These are phyloP conservation scores for Numida meleagris DNA, from an alignment of 2,113 vertebrate genomes.

Conservation along the genomic window DNA sequence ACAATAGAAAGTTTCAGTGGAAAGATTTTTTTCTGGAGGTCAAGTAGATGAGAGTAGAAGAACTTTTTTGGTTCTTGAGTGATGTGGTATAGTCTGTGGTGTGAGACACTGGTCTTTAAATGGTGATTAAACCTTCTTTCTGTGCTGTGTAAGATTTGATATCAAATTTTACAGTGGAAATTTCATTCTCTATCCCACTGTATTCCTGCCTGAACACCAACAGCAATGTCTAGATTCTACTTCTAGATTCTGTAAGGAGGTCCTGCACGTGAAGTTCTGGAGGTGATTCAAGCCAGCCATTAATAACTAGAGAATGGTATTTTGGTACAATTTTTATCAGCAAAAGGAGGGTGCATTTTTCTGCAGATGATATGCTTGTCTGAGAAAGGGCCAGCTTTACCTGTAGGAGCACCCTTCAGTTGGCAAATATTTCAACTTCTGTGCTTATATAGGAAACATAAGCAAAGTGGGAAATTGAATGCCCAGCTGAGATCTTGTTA, in stretches of 20 bases:
- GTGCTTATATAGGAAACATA: not conserved
- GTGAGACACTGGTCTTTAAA: not conserved
- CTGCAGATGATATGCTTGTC: not conserved
- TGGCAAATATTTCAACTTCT: not conserved
- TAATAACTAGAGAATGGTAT: not conserved
- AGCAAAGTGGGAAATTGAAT: not conserved
- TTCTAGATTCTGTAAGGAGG: not conserved
- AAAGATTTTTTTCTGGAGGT: not conserved
- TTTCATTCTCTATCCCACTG: not conserved
- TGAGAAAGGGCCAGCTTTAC: not conserved
- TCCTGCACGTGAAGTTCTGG: not conserved
- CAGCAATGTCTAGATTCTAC: not conserved
- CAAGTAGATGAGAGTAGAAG: not conserved
- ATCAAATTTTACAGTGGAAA: not conserved
- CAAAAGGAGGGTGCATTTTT: not conserved
- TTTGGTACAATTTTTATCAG: not conserved
- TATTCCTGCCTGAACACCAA: not conserved
- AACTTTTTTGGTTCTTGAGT: not conserved
- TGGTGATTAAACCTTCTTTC: not conserved
- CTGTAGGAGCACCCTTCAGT: not conserved
- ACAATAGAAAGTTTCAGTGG: not conserved
- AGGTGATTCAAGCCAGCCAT: not conserved
- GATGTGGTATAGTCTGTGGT: not conserved
- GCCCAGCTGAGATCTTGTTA: not conserved
- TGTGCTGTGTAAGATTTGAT: not conserved